Conservation (phyloP, 2,797 vertebrate genomes). For the Poecilia velifera region DNA sequence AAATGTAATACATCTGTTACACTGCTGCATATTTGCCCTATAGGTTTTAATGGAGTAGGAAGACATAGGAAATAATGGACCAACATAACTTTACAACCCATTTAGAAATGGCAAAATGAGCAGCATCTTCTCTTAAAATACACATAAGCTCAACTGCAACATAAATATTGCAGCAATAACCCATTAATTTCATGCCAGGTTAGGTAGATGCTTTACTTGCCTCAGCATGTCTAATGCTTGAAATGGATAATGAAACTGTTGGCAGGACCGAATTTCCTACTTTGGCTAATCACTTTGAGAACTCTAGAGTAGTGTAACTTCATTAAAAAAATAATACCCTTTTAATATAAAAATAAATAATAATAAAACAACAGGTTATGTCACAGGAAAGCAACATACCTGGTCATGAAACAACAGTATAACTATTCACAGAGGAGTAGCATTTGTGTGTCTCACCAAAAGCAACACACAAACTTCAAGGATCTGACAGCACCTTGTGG, state of each 20-base stretch:
- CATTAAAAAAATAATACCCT: neutral
- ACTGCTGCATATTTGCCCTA: neutral
- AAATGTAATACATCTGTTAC: neutral
- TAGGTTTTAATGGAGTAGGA: neutral
- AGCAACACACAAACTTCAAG: neutral
- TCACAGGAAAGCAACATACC: neutral
- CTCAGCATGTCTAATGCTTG: neutral
- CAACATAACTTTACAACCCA: neutral
- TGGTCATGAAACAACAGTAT: neutral
- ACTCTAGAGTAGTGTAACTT: neutral
- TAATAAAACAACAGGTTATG: neutral
- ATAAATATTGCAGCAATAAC: neutral
- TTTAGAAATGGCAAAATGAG: neutral
- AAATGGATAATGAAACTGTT: neutral
- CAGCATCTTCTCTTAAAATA: neutral
- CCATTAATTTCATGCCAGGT: neutral
- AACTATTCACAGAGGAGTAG: neutral
- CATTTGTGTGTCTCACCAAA: neutral
- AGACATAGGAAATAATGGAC: neutral
- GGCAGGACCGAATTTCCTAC: neutral
- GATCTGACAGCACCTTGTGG: neutral
- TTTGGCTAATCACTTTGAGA: neutral
- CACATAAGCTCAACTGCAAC: neutral
- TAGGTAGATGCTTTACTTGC: neutral
- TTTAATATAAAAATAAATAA: neutral